phyloP scores from a whole-genome alignment of 2,888 invertebrate species.

The Petrophora chlorosata region DNA sequence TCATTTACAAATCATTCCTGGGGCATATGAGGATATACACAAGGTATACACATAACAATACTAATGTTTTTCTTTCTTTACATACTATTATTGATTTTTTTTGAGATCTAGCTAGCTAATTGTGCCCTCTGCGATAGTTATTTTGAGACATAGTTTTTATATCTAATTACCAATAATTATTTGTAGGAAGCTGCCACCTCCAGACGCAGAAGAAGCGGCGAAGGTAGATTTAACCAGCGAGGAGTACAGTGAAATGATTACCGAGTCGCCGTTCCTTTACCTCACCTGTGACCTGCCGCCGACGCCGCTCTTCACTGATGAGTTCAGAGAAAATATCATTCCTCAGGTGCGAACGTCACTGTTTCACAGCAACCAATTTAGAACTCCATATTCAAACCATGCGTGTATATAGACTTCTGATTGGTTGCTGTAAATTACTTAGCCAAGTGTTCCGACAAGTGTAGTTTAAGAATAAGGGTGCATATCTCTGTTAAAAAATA shows the following conservation, averaged over 20 bases:
- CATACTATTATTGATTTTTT: too few species aligned
- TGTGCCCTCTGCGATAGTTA: background rate
- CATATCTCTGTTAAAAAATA: background rate
- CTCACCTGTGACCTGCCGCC: conserved; percentile 99
- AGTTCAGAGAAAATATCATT: conserved; percentile 98
- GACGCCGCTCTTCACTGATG: conserved; percentile 98
- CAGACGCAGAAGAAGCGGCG: conserved; percentile 95
- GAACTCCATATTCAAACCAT: too few species aligned
- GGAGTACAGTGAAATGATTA: conserved; percentile 94
- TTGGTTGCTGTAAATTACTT: too few species aligned
- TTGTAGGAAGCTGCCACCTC: conserved; percentile 93
- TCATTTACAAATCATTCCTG: conserved; percentile 97
- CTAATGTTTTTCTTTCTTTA: too few species aligned
- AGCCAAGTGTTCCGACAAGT: too few species aligned
- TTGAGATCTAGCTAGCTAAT: background rate
- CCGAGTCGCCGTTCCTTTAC: conserved; percentile 97
- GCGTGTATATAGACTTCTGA: too few species aligned
- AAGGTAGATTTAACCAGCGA: conserved; percentile 91
- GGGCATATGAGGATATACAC: conserved; percentile 96
- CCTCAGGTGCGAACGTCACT: too few species aligned
- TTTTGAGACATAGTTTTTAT: background rate
- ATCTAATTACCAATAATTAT: too few species aligned
- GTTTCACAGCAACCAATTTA: too few species aligned
- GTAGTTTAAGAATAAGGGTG: too few species aligned
- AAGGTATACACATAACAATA: too few species aligned